phyloP scores from a whole-genome alignment of 2,797 vertebrate species.

The Anabacerthia variegaticeps region DNA sequence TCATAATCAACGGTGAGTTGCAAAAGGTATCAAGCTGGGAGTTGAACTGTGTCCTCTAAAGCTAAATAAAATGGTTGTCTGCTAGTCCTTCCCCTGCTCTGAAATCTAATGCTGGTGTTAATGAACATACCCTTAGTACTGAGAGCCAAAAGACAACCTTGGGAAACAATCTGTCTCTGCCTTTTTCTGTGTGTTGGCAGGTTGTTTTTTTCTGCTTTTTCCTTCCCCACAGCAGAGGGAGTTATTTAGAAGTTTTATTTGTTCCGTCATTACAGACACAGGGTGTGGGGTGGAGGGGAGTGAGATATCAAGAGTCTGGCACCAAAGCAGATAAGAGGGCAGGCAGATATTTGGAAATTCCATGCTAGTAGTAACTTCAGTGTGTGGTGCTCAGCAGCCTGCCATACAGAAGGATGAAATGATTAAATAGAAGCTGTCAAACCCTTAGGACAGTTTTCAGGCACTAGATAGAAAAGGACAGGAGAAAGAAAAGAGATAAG shows the following conservation, averaged over 20 bases:
- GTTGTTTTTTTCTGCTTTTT: background rate
- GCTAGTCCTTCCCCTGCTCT: background rate
- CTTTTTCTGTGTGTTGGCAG: background rate
- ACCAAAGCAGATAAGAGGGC: constrained; percentile 34
- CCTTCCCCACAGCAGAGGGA: background rate
- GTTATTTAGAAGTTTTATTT: constrained; percentile 36
- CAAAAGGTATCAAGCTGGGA: background rate
- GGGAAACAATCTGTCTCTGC: background rate
- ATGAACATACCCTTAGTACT: background rate
- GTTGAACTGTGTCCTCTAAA: background rate
- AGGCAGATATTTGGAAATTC: constrained; percentile 37
- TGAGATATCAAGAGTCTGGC: constrained; percentile 7
- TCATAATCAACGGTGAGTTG: background rate
- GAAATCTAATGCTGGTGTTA: background rate
- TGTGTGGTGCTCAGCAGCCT: constrained; percentile 2
- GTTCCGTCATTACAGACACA: background rate
- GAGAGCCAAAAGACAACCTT: background rate
- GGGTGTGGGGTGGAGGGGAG: background rate
- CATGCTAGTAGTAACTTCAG: constrained; percentile 9
- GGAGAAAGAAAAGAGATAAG: constrained; percentile 44
- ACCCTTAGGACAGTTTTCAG: constrained; percentile 48
- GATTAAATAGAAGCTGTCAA: constrained; percentile 58
- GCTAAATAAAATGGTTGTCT: background rate
- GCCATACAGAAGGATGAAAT: constrained; percentile 40
- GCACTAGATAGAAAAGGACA: constrained; percentile 24